Evolutionary conservation across 2,797 vertebrate genomes (phyloP), one percentile per base, ranked within the genome.

Genomic region (Manis crassicaudata): DNA sequence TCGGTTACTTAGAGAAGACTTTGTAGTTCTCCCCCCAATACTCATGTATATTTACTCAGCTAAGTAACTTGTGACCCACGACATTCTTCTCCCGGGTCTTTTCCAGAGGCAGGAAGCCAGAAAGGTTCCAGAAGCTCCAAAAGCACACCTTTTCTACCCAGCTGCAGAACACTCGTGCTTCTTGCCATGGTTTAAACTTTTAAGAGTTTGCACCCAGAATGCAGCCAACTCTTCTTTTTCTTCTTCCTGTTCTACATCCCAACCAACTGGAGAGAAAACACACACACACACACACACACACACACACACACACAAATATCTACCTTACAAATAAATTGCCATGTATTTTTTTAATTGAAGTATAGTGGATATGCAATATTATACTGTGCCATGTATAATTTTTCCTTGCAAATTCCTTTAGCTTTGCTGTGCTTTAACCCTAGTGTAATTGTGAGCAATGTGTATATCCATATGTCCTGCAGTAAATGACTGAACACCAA

Each of bases 1-100:
- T 95, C 12, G 2, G 65, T 96, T 91, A 83, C 88, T 90, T 89
- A 94, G 83, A 85, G 88, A 58, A 88, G 85, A 91, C 73, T 86
- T 95, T 88, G 85, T 88, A 83, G 86, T 89, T 65, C 77, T 92
- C 88, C 80, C 52, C 80, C 70, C 73, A 40, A 77, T 77, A 63
- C 76, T 95, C 88, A 12, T 43, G 77, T 77, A 43, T 96, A 60
- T 98, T 97, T 90, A 96, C 76, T 89, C 82, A 95, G 70, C 82
- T 95, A 91, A 94, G 91, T 94, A 94, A 87, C 92, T 89, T n/a
- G 13, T 94, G 92, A 96, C 90, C 92, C 40, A 0, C 50, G 35
- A 58, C 67, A 63, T 94, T 96, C 90, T 80, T 95, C 73, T 85
- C 21, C 35, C 2, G 37, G 80, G 72, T 72, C 88, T 90, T 85